Evolutionary conservation across 2,888 invertebrate genomes (phyloP).

Genomic region (Dasysyrphus albostriatus): DNA sequence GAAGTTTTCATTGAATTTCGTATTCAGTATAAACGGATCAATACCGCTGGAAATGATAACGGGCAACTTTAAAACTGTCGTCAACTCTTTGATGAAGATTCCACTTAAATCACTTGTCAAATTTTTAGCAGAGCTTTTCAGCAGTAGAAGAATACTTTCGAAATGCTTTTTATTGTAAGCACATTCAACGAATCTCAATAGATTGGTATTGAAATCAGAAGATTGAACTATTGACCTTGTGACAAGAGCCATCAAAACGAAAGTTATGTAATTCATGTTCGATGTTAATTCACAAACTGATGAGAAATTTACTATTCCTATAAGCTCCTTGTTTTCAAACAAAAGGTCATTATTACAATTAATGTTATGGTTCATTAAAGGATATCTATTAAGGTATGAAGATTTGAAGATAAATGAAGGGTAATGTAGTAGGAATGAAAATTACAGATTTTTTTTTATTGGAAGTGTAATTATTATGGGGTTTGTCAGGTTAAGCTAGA

Average conservation of each 20-base stretch:
- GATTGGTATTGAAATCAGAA: not conserved
- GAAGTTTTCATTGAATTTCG: not conserved
- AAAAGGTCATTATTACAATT: not conserved
- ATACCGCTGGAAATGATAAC: not conserved
- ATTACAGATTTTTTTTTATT: too few relatives aligned
- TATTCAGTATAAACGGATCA: not conserved
- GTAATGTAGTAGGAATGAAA: too few relatives aligned
- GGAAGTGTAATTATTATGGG: too few relatives aligned
- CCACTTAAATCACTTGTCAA: not conserved
- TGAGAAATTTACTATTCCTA: not conserved
- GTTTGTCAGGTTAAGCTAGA: too few relatives aligned
- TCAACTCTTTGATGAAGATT: too few relatives aligned
- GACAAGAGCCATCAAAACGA: not conserved
- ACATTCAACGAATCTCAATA: not conserved
- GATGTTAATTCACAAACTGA: not conserved
- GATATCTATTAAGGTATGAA: too few relatives aligned
- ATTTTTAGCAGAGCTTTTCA: not conserved
- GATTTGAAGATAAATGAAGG: too few relatives aligned
- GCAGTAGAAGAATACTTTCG: not conserved
- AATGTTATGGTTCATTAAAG: too few relatives aligned
- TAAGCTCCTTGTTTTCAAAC: not conserved
- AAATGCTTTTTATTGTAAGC: not conserved
- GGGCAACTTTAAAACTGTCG: too few relatives aligned
- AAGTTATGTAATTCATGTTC: not conserved
- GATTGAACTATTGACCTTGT: not conserved